Evolutionary conservation across 2,797 vertebrate species (phyloP).

Genomic region (Crocidura indochinensis): DNA sequence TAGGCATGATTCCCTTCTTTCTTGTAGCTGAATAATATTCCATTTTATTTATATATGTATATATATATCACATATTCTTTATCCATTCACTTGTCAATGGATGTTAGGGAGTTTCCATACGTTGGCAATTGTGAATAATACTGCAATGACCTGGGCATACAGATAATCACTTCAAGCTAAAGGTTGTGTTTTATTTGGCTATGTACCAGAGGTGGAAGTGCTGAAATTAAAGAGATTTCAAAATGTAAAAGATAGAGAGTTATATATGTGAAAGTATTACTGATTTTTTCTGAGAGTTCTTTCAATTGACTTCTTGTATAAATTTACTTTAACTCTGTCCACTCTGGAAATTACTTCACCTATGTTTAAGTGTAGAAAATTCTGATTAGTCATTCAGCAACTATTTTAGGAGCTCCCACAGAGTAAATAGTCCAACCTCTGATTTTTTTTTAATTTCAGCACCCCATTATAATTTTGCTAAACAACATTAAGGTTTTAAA

Average conservation of each 20-base stretch:
- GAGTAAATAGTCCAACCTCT: constrained; percentile 45
- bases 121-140: constrained; percentile 29
- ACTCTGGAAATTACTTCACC: neutral
- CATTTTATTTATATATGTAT: neutral
- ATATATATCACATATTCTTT: neutral
- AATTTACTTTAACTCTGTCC: constrained; percentile 18
- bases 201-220: neutral
- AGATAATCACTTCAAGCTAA: neutral
- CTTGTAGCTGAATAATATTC: neutral
- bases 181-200: neutral
- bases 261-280: neutral
- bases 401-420: constrained; percentile 57
- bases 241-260: constrained; percentile 24
- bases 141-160: neutral
- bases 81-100: neutral
- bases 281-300: constrained; percentile 35
- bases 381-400: constrained; percentile 57
- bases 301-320: neutral
- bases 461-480: constrained; percentile 44
- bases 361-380: constrained; percentile 13
- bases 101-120: constrained; percentile 8
- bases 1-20: constrained; percentile 11
- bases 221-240: constrained; percentile 41
- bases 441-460: constrained; percentile 38
- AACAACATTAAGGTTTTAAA: constrained; percentile 63